Conservation (phyloP, 2,888 invertebrate genomes). For the Chromoteleia sp. region DNA sequence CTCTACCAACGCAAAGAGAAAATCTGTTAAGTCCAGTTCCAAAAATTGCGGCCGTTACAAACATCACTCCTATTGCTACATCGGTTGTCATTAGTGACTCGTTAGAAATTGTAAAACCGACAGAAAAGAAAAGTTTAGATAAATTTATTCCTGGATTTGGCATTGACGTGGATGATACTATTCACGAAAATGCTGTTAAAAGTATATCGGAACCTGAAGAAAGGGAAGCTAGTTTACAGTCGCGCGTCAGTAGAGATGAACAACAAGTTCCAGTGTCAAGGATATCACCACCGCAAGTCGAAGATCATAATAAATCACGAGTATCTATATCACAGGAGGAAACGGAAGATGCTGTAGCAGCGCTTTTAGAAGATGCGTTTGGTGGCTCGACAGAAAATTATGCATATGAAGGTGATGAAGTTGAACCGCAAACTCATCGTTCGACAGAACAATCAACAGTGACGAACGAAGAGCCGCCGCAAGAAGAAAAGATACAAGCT, state of each 20-base stretch:
- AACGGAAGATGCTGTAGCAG: constrained; percentile 96
- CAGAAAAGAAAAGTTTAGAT: constrained; percentile 86
- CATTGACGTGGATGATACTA: constrained; percentile 88
- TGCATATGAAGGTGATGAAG: constrained; percentile 84
- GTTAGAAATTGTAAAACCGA: constrained; percentile 71
- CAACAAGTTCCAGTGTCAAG: constrained; percentile 83
- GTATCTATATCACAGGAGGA: constrained; percentile 96
- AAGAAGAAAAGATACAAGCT: constrained; percentile 18
- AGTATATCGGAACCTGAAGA: constrained; percentile 88
- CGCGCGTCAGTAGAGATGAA: constrained; percentile 77
- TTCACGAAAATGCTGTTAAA: constrained; percentile 92
- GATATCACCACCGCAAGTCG: constrained; percentile 87
- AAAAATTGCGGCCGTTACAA: constrained; percentile 85
- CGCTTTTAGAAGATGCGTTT: constrained; percentile 94
- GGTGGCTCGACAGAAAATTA: constrained; percentile 86
- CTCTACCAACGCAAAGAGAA: constrained; percentile 78
- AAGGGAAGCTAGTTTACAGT: constrained; percentile 79
- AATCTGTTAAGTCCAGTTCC: constrained; percentile 86
- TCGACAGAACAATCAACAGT: constrained; percentile 84
- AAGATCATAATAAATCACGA: constrained; percentile 90
- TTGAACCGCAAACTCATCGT: constrained; percentile 83
- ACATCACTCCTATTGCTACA: constrained; percentile 74
- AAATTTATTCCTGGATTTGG: constrained; percentile 89
- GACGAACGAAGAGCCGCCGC: constrained; percentile 68
- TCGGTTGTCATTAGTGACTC: constrained; percentile 67